phyloP scores from a whole-genome alignment of 2,113 vertebrate genomes.

The Limnothrissa miodon region DNA sequence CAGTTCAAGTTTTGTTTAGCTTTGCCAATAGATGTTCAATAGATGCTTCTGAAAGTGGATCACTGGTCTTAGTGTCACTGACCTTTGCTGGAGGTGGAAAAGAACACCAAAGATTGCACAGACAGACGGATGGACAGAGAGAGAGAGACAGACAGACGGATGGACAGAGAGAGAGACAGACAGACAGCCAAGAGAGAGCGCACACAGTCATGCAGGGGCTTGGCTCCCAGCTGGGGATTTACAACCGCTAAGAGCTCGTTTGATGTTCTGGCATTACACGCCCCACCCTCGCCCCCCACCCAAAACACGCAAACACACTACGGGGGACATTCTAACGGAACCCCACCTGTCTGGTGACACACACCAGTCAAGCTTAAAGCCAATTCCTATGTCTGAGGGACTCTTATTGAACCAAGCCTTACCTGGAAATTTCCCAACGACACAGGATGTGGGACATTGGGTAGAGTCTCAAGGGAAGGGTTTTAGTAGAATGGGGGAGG shows the following conservation, averaged over 20 bases:
- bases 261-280: slow-evolving; percentile 19
- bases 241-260: slow-evolving; percentile 3
- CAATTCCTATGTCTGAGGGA: not conserved
- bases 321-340: not conserved
- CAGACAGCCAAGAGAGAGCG: not conserved
- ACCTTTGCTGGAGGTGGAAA: not conserved
- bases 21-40: not conserved
- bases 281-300: not conserved
- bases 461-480: not conserved
- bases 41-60: not conserved
- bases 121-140: not conserved
- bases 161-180: not conserved
- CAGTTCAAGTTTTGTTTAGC: too few species aligned
- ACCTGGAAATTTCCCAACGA: not conserved
- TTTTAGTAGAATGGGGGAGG: not conserved
- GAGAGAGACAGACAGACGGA: not conserved
- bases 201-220: not conserved
- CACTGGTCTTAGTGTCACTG: not conserved
- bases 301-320: not conserved
- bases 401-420: not conserved
- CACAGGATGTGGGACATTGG: not conserved
- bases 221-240: not conserved
- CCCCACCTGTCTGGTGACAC: not conserved
- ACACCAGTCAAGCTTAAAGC: not conserved
- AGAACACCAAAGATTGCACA: not conserved